phyloP scores from a whole-genome alignment of 2,888 invertebrate species.

The Napeogenes sylphis region DNA sequence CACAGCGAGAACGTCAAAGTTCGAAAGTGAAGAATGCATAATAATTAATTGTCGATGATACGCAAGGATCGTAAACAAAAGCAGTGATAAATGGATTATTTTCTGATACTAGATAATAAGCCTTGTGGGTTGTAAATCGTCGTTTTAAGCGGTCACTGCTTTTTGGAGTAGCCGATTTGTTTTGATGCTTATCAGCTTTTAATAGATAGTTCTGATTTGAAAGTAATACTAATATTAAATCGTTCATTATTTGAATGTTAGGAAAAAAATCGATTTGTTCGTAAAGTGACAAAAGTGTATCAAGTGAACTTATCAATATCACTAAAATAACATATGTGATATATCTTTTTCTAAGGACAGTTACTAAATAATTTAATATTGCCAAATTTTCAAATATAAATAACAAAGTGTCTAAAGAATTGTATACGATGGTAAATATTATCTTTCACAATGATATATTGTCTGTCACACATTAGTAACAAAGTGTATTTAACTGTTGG shows the following conservation, averaged over 20 bases:
- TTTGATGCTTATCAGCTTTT: constrained; percentile 11
- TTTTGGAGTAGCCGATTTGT: constrained; percentile 28
- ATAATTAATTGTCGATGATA: constrained; percentile 78
- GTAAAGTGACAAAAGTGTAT: not conserved
- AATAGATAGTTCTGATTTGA: not conserved
- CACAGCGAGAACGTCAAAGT: constrained; percentile 77
- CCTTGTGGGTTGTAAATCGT: constrained; percentile 71
- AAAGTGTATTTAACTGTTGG: constrained; percentile 47
- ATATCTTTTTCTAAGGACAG: no score
- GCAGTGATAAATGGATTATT: constrained; percentile 77
- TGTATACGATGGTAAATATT: constrained; percentile 11
- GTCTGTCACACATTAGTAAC: constrained; percentile 43
- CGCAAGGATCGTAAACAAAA: constrained; percentile 77
- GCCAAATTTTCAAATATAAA: not conserved
- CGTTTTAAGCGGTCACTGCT: constrained; percentile 66
- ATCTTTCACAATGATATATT: constrained; percentile 56
- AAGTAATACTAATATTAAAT: no score
- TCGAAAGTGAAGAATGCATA: constrained; percentile 74
- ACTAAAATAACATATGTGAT: no score
- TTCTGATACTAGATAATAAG: constrained; percentile 71
- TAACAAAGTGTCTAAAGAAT: no score
- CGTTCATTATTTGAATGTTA: not conserved
- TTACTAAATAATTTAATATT: not conserved
- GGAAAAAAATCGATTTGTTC: not conserved
- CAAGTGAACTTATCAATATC: no score